A percentile compares a stretch with the other conserved stretches of the same genome.
phyloP scores from a whole-genome alignment of 2,113 vertebrate genomes.

The Poeciliopsis retropinna region DNA sequence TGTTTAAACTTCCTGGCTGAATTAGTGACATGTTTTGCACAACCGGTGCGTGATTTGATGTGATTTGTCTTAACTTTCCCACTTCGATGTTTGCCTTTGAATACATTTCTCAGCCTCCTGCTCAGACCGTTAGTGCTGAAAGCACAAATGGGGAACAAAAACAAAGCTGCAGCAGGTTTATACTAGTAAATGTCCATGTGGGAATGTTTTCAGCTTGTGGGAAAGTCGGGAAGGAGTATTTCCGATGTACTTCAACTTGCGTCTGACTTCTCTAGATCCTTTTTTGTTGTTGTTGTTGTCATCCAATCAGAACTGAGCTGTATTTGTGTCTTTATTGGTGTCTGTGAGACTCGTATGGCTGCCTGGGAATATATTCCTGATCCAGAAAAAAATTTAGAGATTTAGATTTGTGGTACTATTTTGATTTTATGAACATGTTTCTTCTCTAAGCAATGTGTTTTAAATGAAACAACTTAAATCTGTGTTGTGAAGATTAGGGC shows the following conservation, averaged over 20 bases:
- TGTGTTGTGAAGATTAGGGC: no score
- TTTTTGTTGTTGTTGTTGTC: neutral
- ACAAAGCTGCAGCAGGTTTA: constrained; percentile 23
- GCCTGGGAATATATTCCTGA: neutral
- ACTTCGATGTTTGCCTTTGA: constrained; percentile 15
- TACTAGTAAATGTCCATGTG: constrained; percentile 4
- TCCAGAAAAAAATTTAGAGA: neutral
- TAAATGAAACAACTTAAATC: no score
- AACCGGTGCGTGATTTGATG: constrained; percentile 12
- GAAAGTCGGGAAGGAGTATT: neutral
- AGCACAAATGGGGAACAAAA: constrained; percentile 15
- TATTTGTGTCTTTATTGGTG: neutral
- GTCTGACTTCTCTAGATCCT: no score
- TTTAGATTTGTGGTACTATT: neutral
- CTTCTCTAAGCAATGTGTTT: no score
- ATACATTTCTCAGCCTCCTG: constrained; percentile 23
- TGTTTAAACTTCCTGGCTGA: constrained; percentile 23
- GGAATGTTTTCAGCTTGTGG: neutral
- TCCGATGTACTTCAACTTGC: neutral
- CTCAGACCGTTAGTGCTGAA: constrained; percentile 14
- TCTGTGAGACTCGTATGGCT: neutral
- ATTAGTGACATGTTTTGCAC: constrained; percentile 19
- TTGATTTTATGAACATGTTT: neutral
- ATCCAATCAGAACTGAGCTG: neutral
- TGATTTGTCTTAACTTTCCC: constrained; percentile 42